A percentile compares a stretch with the other conserved stretches of the same genome.
Conservation (phyloP, 2,888 invertebrate genomes). For the Stenodema calcarata region DNA sequence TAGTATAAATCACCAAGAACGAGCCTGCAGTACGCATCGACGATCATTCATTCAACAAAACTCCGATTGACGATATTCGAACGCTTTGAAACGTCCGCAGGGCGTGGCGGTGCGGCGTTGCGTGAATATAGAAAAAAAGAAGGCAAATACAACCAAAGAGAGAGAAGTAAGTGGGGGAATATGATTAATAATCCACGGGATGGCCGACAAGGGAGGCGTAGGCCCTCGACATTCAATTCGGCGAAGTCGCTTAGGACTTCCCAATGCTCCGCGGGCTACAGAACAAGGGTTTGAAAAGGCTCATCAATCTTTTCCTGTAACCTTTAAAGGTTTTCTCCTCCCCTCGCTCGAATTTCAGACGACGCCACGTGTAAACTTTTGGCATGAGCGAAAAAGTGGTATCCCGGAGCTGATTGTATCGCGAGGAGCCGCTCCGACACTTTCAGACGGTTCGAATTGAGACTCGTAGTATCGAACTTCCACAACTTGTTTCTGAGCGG, state of each 20-base stretch:
- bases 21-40: too few species aligned
- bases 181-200: neutral
- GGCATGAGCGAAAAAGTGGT: neutral
- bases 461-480: too few species aligned
- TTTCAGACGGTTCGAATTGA: too few species aligned
- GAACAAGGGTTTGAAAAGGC: neutral
- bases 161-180: neutral
- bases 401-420: too few species aligned
- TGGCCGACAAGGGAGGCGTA: neutral
- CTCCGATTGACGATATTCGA: too few species aligned
- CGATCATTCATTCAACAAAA: too few species aligned
- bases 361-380: neutral
- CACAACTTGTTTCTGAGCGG: too few species aligned
- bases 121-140: neutral
- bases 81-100: neutral
- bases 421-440: too few species aligned
- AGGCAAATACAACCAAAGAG: neutral
- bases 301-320: neutral
- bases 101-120: neutral
- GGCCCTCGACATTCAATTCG: neutral
- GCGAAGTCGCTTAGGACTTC: neutral
- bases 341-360: neutral
- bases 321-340: slow-evolving; percentile 2
- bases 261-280: neutral
- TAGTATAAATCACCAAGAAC: too few species aligned